Conservation (phyloP, 1,140 invertebrate species). For the Planococcus citri region DNA sequence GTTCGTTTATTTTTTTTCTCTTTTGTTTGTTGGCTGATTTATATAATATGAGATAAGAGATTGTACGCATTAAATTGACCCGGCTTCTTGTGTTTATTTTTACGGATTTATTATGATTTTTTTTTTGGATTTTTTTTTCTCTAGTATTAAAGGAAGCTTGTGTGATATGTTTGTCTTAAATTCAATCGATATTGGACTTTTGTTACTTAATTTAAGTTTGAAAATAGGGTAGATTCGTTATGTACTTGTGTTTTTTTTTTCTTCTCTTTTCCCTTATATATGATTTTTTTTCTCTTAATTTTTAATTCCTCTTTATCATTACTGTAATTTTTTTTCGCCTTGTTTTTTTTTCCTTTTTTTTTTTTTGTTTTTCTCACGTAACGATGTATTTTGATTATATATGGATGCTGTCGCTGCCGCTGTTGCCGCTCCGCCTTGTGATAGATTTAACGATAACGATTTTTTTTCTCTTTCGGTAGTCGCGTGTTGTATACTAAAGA, state of each 20-base stretch:
- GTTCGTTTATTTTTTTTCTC: not conserved
- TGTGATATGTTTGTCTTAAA: constrained; percentile 2
- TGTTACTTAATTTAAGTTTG: constrained; percentile 5
- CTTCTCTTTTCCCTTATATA: not conserved
- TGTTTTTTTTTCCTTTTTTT: too few relatives aligned
- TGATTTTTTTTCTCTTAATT: too few relatives aligned
- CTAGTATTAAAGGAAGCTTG: constrained; percentile 6
- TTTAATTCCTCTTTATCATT: too few relatives aligned
- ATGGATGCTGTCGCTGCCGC: not conserved
- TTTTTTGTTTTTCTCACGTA: too few relatives aligned
- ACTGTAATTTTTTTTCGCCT: too few relatives aligned
- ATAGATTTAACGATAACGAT: too few relatives aligned
- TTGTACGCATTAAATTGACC: constrained; percentile 5
- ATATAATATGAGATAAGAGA: not conserved
- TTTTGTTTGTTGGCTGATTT: not conserved
- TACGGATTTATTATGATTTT: not conserved
- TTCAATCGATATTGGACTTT: constrained; percentile 7
- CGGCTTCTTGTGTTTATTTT: constrained; percentile 2
- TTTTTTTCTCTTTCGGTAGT: too few relatives aligned
- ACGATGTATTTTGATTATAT: not conserved
- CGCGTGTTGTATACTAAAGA: too few relatives aligned
- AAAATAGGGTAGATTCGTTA: not conserved
- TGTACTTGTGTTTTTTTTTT: not conserved
- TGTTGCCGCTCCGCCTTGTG: not conserved
- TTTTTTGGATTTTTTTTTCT: not conserved